Evolutionary conservation across 30 jellyfish, hydroid and myxozoan genomes (phyloP).

Genomic region (Chironex yamaguchii): DNA sequence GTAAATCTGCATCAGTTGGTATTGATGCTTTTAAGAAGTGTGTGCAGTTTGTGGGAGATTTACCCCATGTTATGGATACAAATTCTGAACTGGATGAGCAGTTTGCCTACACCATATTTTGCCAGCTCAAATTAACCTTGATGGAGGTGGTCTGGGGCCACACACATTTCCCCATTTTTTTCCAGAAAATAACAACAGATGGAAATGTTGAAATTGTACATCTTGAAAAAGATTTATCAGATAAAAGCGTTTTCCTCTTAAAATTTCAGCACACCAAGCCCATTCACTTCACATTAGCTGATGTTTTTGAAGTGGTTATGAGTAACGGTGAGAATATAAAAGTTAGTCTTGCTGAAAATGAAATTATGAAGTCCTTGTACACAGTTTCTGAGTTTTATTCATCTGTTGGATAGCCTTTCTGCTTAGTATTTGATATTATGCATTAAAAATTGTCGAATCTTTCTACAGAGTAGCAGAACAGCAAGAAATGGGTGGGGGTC

Average conservation of each 20-base stretch:
- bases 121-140: neutral
- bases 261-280: neutral
- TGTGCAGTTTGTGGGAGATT: neutral
- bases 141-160: slow-evolving; percentile 42
- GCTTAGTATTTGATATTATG: slow-evolving; percentile 44
- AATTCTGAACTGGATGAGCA: neutral
- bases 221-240: neutral
- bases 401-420: slow-evolving; percentile 16
- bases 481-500: slow-evolving; percentile 52
- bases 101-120: neutral
- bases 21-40: neutral
- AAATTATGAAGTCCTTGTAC: slow-evolving; percentile 19
- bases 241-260: neutral
- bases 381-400: neutral
- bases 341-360: slow-evolving; percentile 19
- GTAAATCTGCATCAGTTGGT: neutral
- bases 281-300: neutral
- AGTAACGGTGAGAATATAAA: neutral
- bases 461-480: slow-evolving; percentile 18
- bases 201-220: neutral
- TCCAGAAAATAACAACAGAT: neutral
- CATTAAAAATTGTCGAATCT: slow-evolving; percentile 29
- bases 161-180: slow-evolving; percentile 8
- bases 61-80: neutral
- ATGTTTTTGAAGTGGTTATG: slow-evolving; percentile 1